Conservation (phyloP, 2,113 vertebrate species). For the Solenodon paradoxus region DNA sequence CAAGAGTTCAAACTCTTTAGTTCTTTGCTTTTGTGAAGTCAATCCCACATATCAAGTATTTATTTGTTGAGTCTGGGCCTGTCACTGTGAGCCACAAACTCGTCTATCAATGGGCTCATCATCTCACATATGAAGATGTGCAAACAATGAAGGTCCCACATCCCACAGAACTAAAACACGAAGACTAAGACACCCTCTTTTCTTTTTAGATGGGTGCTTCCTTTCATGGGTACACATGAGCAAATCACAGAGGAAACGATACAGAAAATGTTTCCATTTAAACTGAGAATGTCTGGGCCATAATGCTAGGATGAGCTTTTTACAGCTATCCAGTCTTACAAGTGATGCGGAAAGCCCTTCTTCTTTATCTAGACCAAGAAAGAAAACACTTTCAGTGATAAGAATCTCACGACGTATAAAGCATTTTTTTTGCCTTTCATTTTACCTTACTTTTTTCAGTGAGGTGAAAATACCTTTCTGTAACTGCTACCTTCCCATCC, state of each 20-base stretch:
- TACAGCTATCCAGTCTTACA: neutral
- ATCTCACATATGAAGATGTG: too few species aligned
- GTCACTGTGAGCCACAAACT: constrained; percentile 64
- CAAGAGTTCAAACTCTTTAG: neutral
- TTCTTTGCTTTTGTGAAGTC: constrained; percentile 66
- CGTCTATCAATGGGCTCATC: constrained; percentile 44
- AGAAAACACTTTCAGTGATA: neutral
- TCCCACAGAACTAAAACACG: constrained; percentile 63
- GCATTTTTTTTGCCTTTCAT: neutral
- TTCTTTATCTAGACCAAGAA: neutral
- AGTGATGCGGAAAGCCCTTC: neutral
- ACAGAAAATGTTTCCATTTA: neutral
- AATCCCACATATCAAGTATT: constrained; percentile 44
- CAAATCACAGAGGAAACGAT: neutral
- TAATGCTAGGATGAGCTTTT: neutral
- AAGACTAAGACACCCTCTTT: neutral
- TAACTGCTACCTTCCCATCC: neutral
- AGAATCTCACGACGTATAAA: neutral
- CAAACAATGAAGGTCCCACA: too few species aligned
- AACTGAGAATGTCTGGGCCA: neutral
- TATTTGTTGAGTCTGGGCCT: constrained; percentile 46
- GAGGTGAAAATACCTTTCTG: neutral
- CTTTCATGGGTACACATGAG: constrained; percentile 38
- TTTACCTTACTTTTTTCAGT: neutral
- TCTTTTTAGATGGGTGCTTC: constrained; percentile 60